Evolutionary conservation across 1,140 invertebrate genomes (phyloP).

Genomic region (Achatina immaculata): DNA sequence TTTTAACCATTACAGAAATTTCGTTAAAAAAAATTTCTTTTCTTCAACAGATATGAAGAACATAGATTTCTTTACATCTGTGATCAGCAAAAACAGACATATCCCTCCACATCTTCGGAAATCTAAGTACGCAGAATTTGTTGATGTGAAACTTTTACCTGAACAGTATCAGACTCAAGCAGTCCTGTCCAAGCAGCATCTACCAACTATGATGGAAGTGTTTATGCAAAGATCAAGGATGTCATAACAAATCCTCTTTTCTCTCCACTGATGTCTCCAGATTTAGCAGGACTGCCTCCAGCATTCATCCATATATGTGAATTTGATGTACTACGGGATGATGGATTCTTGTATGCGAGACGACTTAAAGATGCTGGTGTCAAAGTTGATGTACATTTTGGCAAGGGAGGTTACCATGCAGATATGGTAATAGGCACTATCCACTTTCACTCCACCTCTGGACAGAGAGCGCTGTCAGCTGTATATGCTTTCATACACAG

Average conservation of each 20-base stretch:
- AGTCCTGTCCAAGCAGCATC: not conserved
- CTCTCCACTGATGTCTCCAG: conserved; percentile 23
- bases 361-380: conserved; percentile 45
- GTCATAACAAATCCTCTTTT: conserved; percentile 18
- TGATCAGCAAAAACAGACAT: conserved; percentile 16
- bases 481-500: not conserved
- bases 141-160: conserved; percentile 7
- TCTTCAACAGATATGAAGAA: not conserved
- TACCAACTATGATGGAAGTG: not conserved
- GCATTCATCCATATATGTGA: conserved; percentile 43
- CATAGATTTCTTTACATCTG: not conserved
- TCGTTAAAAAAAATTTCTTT: not conserved
- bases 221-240: conserved; percentile 6
- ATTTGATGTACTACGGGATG: conserved; percentile 54
- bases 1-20: not conserved
- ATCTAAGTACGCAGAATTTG: not conserved
- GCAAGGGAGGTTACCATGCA: conserved; percentile 28
- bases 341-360: conserved; percentile 47
- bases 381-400: conserved; percentile 30
- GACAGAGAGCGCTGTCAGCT: not conserved
- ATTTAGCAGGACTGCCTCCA: conserved; percentile 37
- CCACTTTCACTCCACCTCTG: not conserved
- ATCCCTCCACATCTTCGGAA: not conserved
- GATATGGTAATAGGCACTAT: not conserved
- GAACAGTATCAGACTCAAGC: not conserved